Evolutionary conservation across 30 jellyfish, hydroid and myxozoan genomes (phyloP).

Genomic region (Pseudorhiza aurosa): DNA sequence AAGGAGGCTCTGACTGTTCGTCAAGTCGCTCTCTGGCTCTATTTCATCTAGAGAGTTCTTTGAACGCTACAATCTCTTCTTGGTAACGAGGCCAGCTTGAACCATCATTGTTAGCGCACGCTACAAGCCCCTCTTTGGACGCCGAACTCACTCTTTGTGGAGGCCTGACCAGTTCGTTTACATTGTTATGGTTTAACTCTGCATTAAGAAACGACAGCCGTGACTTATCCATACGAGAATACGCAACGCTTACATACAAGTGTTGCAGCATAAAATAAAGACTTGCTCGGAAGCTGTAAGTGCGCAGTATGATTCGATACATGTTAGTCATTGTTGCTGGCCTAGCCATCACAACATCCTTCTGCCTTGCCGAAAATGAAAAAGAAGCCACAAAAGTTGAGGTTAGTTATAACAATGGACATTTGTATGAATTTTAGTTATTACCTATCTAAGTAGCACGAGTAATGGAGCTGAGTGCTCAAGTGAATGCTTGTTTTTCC

Average conservation of each 20-base stretch:
- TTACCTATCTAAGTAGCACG: too few species aligned
- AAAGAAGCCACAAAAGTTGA: not conserved
- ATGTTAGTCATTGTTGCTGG: not conserved
- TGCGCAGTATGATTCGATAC: conserved; percentile 8
- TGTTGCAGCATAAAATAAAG: not conserved
- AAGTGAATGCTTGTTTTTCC: too few species aligned
- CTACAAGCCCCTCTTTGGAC: conserved; percentile 1
- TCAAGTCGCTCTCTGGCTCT: too few species aligned
- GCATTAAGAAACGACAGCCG: not conserved
- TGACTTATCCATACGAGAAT: too few species aligned
- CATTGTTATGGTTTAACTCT: not conserved
- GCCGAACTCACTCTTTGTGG: not conserved
- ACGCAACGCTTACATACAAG: not conserved
- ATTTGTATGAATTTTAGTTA: too few species aligned
- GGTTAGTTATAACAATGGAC: conserved; percentile 8
- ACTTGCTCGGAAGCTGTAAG: not conserved
- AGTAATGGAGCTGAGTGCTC: too few species aligned
- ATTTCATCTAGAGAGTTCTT: too few species aligned
- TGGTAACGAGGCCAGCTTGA: not conserved
- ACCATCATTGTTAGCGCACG: conserved; percentile 14
- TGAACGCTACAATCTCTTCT: not conserved
- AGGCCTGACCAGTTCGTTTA: not conserved
- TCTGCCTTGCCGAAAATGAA: not conserved
- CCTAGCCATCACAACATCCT: conserved; percentile 17
- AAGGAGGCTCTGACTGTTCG: too few species aligned